These are phyloP conservation scores for Diglossa cyanea DNA, from an alignment of 2,797 vertebrate species.

Conservation along the genomic window DNA sequence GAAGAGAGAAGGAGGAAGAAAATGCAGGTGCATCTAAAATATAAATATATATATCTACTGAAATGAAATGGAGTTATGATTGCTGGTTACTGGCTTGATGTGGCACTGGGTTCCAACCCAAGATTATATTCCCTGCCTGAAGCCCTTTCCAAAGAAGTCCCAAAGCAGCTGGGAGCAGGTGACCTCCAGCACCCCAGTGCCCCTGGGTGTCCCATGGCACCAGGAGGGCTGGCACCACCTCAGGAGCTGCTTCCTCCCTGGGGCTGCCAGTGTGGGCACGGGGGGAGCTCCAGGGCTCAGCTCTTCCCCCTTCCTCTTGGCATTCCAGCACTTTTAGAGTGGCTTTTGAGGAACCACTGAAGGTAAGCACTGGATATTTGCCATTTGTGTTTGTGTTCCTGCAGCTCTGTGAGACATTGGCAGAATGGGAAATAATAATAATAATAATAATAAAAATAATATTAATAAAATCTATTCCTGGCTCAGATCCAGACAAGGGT, in stretches of 20 bases:
- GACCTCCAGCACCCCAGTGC: not conserved
- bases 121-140: not conserved
- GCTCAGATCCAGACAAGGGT: not conserved
- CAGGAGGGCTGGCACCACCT: not conserved
- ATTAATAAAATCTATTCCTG: not conserved
- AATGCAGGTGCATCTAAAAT: not conserved
- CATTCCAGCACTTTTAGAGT: not conserved
- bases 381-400: not conserved
- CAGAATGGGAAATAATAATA: not conserved
- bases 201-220: rapidly evolving
- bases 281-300: not conserved
- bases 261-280: rapidly evolving
- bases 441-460: not conserved
- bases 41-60: not conserved
- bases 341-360: not conserved
- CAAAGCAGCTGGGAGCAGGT: not conserved
- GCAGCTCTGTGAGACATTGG: not conserved
- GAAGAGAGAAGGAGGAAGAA: not conserved
- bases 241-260: not conserved
- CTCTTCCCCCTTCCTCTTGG: not conserved
- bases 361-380: not conserved
- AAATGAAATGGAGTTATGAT: not conserved
- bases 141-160: not conserved
- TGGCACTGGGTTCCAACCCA: not conserved
- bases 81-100: not conserved